A percentile compares a stretch with the other conserved stretches of the same genome.
Evolutionary conservation across 2,797 vertebrate species (phyloP).

Genomic region (Phataginus tricuspis): DNA sequence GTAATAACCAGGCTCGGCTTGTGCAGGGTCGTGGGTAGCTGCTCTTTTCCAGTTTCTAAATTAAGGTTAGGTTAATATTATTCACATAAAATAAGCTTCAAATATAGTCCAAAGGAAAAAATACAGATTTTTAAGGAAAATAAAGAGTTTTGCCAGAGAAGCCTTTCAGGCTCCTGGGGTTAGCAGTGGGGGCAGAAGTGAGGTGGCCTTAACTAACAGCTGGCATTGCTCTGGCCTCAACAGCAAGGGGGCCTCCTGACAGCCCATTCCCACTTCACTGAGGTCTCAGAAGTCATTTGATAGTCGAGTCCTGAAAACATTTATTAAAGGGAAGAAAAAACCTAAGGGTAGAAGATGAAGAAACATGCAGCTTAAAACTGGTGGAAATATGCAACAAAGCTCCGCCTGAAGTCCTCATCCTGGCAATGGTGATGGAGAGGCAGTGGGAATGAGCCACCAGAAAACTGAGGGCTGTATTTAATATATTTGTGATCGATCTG

Average conservation of each 20-base stretch:
- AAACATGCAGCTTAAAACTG: not conserved
- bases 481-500: not conserved
- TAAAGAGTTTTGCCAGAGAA: not conserved
- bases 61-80: conserved; percentile 35
- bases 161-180: not conserved
- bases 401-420: not conserved
- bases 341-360: not conserved
- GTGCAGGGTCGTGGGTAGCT: not conserved
- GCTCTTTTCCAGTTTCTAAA: conserved; percentile 71
- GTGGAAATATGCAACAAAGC: not conserved
- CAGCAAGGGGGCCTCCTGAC: not conserved
- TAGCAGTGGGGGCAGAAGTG: not conserved
- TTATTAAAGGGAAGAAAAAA: not conserved
- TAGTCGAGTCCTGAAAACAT: not conserved
- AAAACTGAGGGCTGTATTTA: conserved; percentile 5
- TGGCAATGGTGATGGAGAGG: not conserved
- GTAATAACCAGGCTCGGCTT: conserved; percentile 58
- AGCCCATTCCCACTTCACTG: not conserved
- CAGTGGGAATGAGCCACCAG: not conserved
- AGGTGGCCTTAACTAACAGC: not conserved
- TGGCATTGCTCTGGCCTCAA: not conserved
- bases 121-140: not conserved
- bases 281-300: not conserved
- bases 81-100: not conserved
- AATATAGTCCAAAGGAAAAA: not conserved